Conservation (phyloP, 2,113 vertebrate species). For the Motacilla tschutschensis region DNA sequence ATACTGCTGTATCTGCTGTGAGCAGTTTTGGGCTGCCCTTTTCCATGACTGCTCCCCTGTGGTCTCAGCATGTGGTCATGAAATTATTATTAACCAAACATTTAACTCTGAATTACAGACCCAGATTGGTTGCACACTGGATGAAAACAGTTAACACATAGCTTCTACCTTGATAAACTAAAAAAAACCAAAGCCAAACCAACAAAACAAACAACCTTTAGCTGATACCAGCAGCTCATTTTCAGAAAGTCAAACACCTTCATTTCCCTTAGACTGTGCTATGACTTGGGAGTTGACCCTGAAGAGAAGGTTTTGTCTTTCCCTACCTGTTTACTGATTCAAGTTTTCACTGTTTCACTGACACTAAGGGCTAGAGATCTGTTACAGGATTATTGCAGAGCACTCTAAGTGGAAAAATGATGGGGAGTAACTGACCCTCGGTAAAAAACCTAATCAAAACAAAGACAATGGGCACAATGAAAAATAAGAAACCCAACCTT, state of each 20-base stretch:
- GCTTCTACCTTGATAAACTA: neutral
- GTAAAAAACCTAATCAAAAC: conserved; percentile 30
- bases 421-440: neutral
- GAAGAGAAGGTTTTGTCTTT: neutral
- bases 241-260: neutral
- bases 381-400: conserved; percentile 32
- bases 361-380: neutral
- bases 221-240: neutral
- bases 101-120: neutral
- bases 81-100: neutral
- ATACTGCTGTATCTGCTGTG: fast-evolving
- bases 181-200: neutral
- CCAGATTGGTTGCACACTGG: neutral
- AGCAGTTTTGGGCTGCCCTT: neutral
- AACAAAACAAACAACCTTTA: neutral
- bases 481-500: conserved; percentile 4
- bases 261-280: neutral
- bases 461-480: neutral
- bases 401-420: neutral
- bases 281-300: conserved; percentile 25
- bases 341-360: conserved; percentile 11
- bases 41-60: fast-evolving
- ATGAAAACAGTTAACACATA: neutral
- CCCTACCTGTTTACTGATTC: neutral
- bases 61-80: neutral